Evolutionary conservation across 2,797 vertebrate genomes (phyloP).

Genomic region (Trichosurus vulpecula): DNA sequence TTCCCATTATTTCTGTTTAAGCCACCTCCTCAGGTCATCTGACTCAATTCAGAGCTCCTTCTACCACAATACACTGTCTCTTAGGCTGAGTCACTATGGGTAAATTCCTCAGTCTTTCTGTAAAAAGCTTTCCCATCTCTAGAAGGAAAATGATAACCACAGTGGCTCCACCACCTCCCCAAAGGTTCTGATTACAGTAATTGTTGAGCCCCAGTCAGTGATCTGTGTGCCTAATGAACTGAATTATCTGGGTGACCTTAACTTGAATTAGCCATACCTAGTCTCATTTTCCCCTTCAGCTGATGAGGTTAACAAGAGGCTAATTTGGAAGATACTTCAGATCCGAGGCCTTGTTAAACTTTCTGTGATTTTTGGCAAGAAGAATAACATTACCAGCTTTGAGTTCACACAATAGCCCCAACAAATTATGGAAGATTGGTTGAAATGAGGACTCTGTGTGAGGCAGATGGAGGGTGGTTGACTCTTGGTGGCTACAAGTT

Average conservation of each 20-base stretch:
- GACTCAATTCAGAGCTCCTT: background rate
- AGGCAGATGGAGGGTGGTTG: background rate
- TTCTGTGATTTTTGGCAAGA: conserved; percentile 17
- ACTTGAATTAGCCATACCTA: background rate
- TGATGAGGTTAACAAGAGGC: background rate
- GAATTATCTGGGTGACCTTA: conserved; percentile 13
- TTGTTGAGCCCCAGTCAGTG: background rate
- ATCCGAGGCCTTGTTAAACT: conserved; percentile 38
- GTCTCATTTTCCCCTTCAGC: background rate
- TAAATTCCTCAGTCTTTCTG: background rate
- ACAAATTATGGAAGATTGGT: background rate
- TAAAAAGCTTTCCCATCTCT: background rate
- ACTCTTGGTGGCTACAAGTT: conserved; percentile 15
- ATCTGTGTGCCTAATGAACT: background rate
- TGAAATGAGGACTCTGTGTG: background rate
- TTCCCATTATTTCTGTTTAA: background rate
- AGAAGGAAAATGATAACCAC: background rate
- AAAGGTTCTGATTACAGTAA: background rate
- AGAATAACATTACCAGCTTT: conserved; percentile 10
- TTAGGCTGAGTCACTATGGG: background rate
- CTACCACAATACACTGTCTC: background rate
- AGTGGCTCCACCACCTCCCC: background rate
- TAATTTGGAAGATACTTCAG: conserved; percentile 46
- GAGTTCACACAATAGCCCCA: background rate
- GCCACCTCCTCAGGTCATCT: background rate